Base-by-base conservation (phyloP, 2,888 invertebrate species). In the Abscondita cerata region DNA sequence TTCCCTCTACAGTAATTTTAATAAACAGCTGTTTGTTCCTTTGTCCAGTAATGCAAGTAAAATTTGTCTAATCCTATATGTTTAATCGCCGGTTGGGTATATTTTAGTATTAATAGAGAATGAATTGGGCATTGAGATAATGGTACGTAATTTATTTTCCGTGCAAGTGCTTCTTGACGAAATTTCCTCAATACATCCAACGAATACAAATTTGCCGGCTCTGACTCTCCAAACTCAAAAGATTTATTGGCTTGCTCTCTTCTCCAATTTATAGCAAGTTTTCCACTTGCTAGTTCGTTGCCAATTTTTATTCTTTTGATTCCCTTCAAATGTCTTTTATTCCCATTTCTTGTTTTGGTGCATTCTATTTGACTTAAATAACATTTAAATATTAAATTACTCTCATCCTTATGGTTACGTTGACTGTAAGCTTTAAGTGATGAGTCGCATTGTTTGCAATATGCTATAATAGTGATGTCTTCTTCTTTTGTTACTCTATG, bases 71-170 rank as follows among this genome's bases (percentile, higher is more conserved):
- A 16, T n/a, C 41, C 41, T n/a, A 41, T 12, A 12, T 41, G 13
- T 41, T 41, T 41, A n/a, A 41, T 41, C 6, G 12, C 16, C 16
- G 41, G 41, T 16, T 41, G 41, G 15, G 41, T 41, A 41, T 41
- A 41, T 12, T 41, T 41, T 18, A 41, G 16, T 6, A 41, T 12
- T n/a, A 12, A 41, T 12, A 41, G n/a, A 15, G 41, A 41, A 12
- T 4, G 13, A 41, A 41, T 16, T 41, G 41, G 18, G 16, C 41
- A 41, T 41, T 12, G 15, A 41, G 5, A 41, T 15, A 41, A n/a
- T 16, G 41, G 41, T 2, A 41, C 6, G 16, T 41, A 41, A 41
- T 41, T 12, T 4, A 41, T 41, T 41, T 41, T 36, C 12, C 12
- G 11, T 13, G 12, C 12, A 2, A 36, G 11, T n/a, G 31, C 4